These are phyloP conservation scores for Anisognathus igniventris DNA, from an alignment of 2,797 vertebrate genomes.

Conservation along the genomic window DNA sequence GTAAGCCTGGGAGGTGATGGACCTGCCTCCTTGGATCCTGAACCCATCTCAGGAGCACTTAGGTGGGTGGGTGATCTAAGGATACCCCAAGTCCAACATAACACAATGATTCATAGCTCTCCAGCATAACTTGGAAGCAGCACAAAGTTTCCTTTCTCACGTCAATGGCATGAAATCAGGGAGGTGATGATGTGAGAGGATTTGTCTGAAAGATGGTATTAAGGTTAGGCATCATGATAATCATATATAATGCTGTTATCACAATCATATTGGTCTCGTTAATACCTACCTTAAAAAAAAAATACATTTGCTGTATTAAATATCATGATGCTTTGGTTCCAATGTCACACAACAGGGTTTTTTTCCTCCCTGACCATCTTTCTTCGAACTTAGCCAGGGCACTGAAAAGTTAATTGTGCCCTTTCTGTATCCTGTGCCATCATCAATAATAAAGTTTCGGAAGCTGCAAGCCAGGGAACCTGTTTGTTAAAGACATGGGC, in stretches of 20 bases:
- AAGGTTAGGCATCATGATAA: neutral
- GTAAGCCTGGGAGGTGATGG: neutral
- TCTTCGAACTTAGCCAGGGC: neutral
- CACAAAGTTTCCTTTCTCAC: neutral
- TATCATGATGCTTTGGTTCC: neutral
- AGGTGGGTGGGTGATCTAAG: neutral
- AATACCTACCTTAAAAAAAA: neutral
- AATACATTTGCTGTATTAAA: neutral
- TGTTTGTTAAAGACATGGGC: neutral
- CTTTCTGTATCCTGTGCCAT: neutral
- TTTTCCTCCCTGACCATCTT: neutral
- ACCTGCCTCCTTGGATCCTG: neutral
- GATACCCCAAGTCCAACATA: neutral
- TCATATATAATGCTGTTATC: neutral
- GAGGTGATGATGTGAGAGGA: neutral
- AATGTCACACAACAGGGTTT: neutral
- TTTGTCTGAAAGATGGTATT: neutral
- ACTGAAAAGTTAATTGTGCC: neutral
- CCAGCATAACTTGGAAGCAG: neutral
- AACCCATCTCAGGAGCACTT: neutral
- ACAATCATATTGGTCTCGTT: neutral
- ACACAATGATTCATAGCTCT: neutral
- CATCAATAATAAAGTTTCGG: neutral
- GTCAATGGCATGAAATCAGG: neutral
- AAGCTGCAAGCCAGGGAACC: neutral